These are phyloP conservation scores for Pinna nobilis DNA, from an alignment of 1,140 invertebrate species.

Conservation along the genomic window DNA sequence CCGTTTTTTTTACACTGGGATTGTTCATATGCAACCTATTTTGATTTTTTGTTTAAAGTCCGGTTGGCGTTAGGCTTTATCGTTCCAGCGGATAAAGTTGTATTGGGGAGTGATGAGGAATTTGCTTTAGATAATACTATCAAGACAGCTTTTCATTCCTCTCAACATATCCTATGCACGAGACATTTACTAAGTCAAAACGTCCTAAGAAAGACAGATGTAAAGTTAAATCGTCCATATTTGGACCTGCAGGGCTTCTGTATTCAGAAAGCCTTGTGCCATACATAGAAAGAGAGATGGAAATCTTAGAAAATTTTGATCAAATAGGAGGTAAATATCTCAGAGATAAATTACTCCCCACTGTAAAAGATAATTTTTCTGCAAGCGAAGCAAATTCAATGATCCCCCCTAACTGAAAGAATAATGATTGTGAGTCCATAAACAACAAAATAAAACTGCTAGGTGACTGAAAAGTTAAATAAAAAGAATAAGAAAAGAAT, in stretches of 20 bases:
- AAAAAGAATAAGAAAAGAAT: too few relatives aligned
- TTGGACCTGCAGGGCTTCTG: too few relatives aligned
- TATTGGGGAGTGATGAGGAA: conserved; percentile 6
- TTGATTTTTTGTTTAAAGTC: conserved; percentile 20
- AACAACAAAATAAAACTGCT: conserved; percentile 1
- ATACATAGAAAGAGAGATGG: not conserved
- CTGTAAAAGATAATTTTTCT: not conserved
- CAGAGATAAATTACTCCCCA: too few relatives aligned
- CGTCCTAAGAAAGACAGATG: not conserved
- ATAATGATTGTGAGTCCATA: conserved; percentile 6
- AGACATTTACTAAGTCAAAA: not conserved
- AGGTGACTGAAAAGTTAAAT: conserved; percentile 1
- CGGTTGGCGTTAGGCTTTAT: not conserved
- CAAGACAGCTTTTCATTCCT: not conserved
- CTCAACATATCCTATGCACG: not conserved
- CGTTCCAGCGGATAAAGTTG: not conserved
- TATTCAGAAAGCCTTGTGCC: too few relatives aligned
- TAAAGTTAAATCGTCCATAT: not conserved
- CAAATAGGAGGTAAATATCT: not conserved
- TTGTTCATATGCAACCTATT: conserved; percentile 16
- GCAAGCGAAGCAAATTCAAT: not conserved
- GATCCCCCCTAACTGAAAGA: not conserved
- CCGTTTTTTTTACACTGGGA: conserved; percentile 27
- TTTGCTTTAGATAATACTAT: not conserved
- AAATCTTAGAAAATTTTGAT: not conserved